Conservation (phyloP, 2,888 invertebrate genomes). For the Dromius quadrimaculatus region DNA sequence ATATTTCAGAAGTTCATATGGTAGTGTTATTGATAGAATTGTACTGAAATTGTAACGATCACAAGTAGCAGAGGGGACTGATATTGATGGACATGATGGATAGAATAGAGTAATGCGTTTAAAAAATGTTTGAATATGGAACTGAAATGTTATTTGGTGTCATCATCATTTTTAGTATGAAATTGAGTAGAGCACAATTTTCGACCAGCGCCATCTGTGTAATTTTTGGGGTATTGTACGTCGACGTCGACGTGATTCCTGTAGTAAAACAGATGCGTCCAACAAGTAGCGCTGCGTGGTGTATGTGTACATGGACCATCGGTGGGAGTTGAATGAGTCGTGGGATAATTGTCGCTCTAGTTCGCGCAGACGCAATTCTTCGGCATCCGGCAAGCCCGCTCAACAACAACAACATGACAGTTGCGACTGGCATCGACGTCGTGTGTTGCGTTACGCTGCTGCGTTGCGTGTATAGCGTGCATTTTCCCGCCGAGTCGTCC, state of each 20-base stretch:
- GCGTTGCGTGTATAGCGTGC: conserved; percentile 4
- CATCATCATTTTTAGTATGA: too few species aligned
- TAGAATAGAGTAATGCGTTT: too few species aligned
- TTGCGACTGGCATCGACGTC: conserved; percentile 11
- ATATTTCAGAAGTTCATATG: too few species aligned
- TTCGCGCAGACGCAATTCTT: conserved; percentile 1
- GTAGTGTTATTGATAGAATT: too few species aligned
- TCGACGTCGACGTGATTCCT: background rate
- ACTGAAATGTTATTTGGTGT: too few species aligned
- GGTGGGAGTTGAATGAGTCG: background rate
- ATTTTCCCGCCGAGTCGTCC: conserved; percentile 1
- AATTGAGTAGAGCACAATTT: too few species aligned
- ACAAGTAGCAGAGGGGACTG: too few species aligned
- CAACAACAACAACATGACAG: conserved; percentile 30
- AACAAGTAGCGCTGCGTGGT: background rate
- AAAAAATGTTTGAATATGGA: too few species aligned
- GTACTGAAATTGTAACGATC: too few species aligned
- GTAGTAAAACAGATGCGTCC: background rate
- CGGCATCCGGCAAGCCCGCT: conserved; percentile 2
- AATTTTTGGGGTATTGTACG: background rate
- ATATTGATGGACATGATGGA: too few species aligned
- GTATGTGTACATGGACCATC: background rate
- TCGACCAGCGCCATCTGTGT: background rate
- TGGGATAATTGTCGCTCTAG: background rate
- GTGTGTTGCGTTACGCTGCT: conserved; percentile 3